Percentiles rank a stretch among this genome's conserved stretches.
Conservation (phyloP, 2,797 vertebrate species). For the Anas bahamensis region DNA sequence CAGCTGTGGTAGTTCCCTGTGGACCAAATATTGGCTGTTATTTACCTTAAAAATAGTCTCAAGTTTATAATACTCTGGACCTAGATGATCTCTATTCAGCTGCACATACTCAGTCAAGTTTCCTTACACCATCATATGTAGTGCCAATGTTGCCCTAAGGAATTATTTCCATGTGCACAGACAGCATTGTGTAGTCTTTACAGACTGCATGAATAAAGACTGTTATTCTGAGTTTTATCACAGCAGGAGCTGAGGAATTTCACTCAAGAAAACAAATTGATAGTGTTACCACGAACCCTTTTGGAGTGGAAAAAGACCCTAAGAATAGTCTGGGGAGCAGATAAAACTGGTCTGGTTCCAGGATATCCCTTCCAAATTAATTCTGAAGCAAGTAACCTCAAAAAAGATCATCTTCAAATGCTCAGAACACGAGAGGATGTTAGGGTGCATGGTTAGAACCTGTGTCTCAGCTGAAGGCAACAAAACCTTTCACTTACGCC, state of each 20-base stretch:
- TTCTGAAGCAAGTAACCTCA: neutral
- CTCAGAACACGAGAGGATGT: neutral
- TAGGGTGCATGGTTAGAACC: neutral
- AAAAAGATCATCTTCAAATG: neutral
- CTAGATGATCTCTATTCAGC: neutral
- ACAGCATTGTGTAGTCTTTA: neutral
- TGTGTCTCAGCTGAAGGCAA: neutral
- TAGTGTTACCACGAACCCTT: neutral
- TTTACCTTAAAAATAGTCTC: neutral
- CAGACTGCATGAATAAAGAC: neutral
- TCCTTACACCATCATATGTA: neutral
- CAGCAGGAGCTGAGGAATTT: neutral
- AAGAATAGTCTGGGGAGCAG: neutral
- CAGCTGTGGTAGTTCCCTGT: neutral
- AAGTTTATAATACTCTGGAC: neutral
- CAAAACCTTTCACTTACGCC: neutral
- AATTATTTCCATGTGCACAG: neutral
- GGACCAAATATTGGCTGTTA: neutral
- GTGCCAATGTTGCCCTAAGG: neutral
- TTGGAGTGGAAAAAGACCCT: neutral
- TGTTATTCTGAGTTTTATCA: neutral
- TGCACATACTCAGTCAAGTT: neutral
- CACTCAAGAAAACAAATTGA: neutral
- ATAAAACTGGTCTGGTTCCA: neutral
- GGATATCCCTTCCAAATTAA: neutral